Evolutionary conservation across 2,113 vertebrate species (phyloP).

Genomic region (Craseonycteris thonglongyai): DNA sequence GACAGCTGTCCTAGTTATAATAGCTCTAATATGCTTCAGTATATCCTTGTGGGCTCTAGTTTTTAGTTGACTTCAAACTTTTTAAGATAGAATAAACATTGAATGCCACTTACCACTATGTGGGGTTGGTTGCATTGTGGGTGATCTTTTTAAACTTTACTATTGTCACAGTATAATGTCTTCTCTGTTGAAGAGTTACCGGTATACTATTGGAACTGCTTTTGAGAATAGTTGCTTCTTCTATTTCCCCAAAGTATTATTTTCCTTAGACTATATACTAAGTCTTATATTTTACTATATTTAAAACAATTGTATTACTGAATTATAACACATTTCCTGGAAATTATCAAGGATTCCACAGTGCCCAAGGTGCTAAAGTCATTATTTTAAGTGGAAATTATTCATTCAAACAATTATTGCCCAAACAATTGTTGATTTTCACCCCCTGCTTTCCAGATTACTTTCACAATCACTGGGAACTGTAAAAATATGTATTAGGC

Average conservation of each 20-base stretch:
- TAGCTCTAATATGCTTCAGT: neutral
- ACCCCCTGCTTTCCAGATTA: neutral
- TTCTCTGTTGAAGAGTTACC: neutral
- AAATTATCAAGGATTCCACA: neutral
- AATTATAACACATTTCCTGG: neutral
- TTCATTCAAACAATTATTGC: neutral
- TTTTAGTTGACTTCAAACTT: neutral
- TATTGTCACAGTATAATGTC: too few species aligned
- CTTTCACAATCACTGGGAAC: neutral
- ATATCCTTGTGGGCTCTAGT: neutral
- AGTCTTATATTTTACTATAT: neutral
- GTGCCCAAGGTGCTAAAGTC: neutral
- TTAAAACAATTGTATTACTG: neutral
- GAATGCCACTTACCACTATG: neutral
- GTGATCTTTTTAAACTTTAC: neutral
- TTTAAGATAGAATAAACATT: neutral
- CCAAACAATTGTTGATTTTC: neutral
- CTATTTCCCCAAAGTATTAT: neutral
- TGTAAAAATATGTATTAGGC: neutral
- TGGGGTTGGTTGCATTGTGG: neutral
- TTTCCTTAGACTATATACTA: neutral
- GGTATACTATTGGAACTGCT: neutral
- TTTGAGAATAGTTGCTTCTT: neutral
- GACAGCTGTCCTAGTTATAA: neutral
- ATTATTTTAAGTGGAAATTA: constrained; percentile 21